phyloP scores from a whole-genome alignment of 2,113 vertebrate species.

The Paralichthys olivaceus region DNA sequence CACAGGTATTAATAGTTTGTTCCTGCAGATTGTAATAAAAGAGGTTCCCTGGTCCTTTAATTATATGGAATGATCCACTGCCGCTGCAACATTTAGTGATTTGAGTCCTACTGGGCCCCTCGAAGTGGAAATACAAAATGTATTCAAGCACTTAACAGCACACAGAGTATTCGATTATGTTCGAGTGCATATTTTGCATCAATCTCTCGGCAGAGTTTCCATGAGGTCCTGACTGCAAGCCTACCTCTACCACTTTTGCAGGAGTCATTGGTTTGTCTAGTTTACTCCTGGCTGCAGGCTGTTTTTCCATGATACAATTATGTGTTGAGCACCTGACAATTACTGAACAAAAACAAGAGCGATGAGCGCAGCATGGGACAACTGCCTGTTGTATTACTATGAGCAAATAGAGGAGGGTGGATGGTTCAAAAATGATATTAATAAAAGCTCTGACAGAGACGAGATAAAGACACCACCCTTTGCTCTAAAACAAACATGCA shows the following conservation, averaged over 20 bases:
- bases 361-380: conserved; percentile 57
- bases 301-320: conserved; percentile 66
- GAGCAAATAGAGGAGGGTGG: conserved; percentile 61
- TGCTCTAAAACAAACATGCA: conserved; percentile 29
- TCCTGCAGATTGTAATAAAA: conserved; percentile 19
- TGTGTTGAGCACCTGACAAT: conserved; percentile 74
- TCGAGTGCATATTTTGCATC: background rate
- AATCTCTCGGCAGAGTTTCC: conserved; percentile 11
- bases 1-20: conserved; percentile 26
- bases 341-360: conserved; percentile 68
- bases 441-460: conserved; percentile 51
- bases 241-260: conserved; percentile 11
- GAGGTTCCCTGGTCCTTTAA: background rate
- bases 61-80: conserved; percentile 11
- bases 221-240: background rate
- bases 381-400: conserved; percentile 51
- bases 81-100: background rate
- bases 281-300: conserved; percentile 45
- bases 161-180: conserved; percentile 1
- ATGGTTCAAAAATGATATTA: conserved; percentile 47
- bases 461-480: conserved; percentile 23
- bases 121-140: background rate
- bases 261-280: conserved; percentile 32
- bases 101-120: conserved; percentile 6
- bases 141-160: conserved; percentile 1